These are phyloP conservation scores for Cladopsammia gracilis DNA, from an alignment of 64 coral and sea anemone genomes.

Conservation along the genomic window DNA sequence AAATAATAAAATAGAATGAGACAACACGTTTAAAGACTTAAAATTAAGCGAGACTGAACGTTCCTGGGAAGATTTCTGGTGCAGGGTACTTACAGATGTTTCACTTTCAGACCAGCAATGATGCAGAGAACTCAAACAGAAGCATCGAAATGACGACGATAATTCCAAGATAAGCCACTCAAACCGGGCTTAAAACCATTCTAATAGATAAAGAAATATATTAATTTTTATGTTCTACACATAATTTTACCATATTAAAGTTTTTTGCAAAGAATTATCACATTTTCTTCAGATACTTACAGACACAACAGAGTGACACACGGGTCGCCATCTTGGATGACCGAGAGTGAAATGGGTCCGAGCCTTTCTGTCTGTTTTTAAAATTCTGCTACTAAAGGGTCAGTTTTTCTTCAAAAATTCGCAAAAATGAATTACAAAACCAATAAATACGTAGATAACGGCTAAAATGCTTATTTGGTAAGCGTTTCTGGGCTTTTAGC, in stretches of 20 bases:
- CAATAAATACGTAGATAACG: not conserved
- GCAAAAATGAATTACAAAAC: no score
- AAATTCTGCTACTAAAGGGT: not conserved
- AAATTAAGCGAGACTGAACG: not conserved
- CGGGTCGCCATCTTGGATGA: constrained; percentile 41
- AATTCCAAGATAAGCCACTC: no score
- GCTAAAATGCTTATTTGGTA: not conserved
- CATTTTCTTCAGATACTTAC: constrained; percentile 5
- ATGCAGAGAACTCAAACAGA: no score
- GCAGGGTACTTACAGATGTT: not conserved
- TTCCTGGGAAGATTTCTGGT: not conserved
- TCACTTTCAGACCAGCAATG: not conserved
- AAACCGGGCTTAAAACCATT: not conserved
- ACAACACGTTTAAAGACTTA: not conserved
- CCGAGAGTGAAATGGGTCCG: not conserved
- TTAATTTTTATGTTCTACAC: not conserved
- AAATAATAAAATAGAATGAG: not conserved
- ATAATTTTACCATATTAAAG: constrained; percentile 3
- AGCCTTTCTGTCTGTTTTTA: not conserved
- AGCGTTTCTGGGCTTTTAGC: not conserved
- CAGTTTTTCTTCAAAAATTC: not conserved
- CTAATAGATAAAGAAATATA: not conserved
- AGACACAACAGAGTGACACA: not conserved
- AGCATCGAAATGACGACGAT: no score
- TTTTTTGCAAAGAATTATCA: constrained; percentile 1